Evolutionary conservation across 2,797 vertebrate genomes (phyloP), one percentile per base, ranked within the genome.

Genomic region (Ispidina picta): DNA sequence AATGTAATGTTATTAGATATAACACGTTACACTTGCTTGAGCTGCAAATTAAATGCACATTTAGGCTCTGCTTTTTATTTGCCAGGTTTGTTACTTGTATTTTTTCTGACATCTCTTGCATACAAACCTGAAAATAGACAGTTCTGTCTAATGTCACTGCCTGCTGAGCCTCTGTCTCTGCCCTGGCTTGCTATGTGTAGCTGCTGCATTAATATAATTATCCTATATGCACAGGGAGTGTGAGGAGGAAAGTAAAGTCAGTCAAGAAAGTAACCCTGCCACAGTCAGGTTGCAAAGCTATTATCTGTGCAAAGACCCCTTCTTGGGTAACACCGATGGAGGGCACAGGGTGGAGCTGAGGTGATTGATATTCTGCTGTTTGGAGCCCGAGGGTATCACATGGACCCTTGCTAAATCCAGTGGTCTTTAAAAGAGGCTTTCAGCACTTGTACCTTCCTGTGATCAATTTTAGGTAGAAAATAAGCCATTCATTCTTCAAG

Each of bases 151-250:
- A 33, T 2, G 31, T 29, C 25, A 15, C 9, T 8, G 2, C 22
- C 11, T 48, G 9, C 15, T 2, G 17, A 23, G 29, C 44, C 17
- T 60, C 7, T 12, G 28, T 1, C 2, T 48, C 26, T 54, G 13
- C 19, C 31, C 25, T 46, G 35, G 21, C 13, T 11, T n/a, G 15
- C 22, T 43, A 12, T 3, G 15, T 21, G 3, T 3, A 46, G 71
- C 39, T 78, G 4, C 29, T 84, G 49, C 6, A 6, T 60, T 90
- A 85, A 25, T 9, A 44, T 12, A 52, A 2, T 17, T 14, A 5
- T 7, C 8, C 5, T 56, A 12, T 28, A 12, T 0, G 3, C 12
- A 7, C 0, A 1, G 28, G 0, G 10, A 62, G 6, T 0, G 0
- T 12, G 9, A 9, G 14, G 8, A 18, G n/a, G 21, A 6, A 23